Conservation (phyloP, 1,140 invertebrate species). For the Drosophila lacertosa region DNA sequence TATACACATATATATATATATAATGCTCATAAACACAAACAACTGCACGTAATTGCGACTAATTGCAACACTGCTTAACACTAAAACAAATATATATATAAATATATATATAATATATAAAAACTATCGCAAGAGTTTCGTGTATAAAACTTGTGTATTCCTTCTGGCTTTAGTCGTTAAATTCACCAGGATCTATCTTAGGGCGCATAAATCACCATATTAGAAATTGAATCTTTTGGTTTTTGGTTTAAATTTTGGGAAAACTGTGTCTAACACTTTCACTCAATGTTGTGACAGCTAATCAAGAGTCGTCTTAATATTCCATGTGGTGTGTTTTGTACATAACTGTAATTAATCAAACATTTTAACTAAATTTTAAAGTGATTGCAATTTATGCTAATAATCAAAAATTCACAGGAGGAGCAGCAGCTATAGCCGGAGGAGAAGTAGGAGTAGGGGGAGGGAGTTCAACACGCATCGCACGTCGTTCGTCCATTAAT, state of each 20-base stretch:
- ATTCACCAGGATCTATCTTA: no score
- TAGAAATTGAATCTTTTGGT: slow-evolving; percentile 6
- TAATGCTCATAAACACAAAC: slow-evolving; percentile 9
- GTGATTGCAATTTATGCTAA: no score
- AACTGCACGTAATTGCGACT: slow-evolving; percentile 46
- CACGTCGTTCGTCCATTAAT: slow-evolving; percentile 86
- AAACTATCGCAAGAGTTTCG: slow-evolving; percentile 10
- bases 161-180: no score
- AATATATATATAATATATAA: background rate
- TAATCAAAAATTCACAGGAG: slow-evolving; percentile 51
- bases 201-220: background rate
- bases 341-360: slow-evolving; percentile 61
- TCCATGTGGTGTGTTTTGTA: slow-evolving; percentile 61
- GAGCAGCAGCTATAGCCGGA: slow-evolving; percentile 41
- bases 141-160: background rate
- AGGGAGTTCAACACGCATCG: slow-evolving; percentile 74
- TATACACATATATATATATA: slow-evolving; percentile 2
- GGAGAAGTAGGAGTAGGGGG: slow-evolving; percentile 35
- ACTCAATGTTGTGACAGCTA: slow-evolving; percentile 27
- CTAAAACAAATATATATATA: slow-evolving; percentile 12
- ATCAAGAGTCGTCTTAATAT: slow-evolving; percentile 10
- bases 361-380: background rate
- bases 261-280: slow-evolving; percentile 8
- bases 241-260: background rate
- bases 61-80: slow-evolving; percentile 49